Evolutionary conservation across 2,113 vertebrate species (phyloP).

Genomic region (Thunnus maccoyii): DNA sequence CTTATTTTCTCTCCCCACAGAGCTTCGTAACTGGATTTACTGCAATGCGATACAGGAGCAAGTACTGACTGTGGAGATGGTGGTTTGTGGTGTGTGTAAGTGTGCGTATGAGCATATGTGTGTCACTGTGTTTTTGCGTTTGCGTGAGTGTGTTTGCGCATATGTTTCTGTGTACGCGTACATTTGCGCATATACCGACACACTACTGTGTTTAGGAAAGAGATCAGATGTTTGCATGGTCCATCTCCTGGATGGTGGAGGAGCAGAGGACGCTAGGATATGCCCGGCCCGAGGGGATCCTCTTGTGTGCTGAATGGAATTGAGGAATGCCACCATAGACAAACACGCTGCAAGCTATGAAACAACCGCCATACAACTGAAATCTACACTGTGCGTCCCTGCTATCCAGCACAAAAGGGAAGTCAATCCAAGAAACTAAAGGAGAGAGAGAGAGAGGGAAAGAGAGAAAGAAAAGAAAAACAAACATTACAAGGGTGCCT

Average conservation of each 20-base stretch:
- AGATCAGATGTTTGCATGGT: constrained; percentile 75
- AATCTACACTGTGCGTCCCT: constrained; percentile 77
- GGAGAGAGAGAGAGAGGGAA: constrained; percentile 42
- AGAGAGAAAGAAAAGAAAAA: constrained; percentile 64
- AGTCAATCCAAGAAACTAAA: constrained; percentile 75
- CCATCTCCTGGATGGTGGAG: constrained; percentile 66
- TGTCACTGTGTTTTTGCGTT: constrained; percentile 14
- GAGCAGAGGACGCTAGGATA: constrained; percentile 70
- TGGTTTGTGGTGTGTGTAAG: constrained; percentile 25
- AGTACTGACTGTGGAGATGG: constrained; percentile 57
- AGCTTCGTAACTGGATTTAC: constrained; percentile 79
- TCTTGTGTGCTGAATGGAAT: constrained; percentile 75
- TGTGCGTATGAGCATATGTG: background rate
- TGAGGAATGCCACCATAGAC: constrained; percentile 79
- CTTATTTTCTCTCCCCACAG: constrained; percentile 70
- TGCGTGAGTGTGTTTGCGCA: constrained; percentile 14
- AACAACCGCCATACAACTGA: constrained; percentile 79
- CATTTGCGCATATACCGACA: constrained; percentile 29
- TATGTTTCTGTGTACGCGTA: constrained; percentile 19
- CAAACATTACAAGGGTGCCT: constrained; percentile 75
- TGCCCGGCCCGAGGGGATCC: constrained; percentile 71
- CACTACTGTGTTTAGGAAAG: constrained; percentile 58
- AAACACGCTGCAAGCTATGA: constrained; percentile 83
- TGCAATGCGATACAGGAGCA: constrained; percentile 79
- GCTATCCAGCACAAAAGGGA: constrained; percentile 74